Conservation (phyloP, 2,888 invertebrate genomes). For the Hypercompe scribonia region DNA sequence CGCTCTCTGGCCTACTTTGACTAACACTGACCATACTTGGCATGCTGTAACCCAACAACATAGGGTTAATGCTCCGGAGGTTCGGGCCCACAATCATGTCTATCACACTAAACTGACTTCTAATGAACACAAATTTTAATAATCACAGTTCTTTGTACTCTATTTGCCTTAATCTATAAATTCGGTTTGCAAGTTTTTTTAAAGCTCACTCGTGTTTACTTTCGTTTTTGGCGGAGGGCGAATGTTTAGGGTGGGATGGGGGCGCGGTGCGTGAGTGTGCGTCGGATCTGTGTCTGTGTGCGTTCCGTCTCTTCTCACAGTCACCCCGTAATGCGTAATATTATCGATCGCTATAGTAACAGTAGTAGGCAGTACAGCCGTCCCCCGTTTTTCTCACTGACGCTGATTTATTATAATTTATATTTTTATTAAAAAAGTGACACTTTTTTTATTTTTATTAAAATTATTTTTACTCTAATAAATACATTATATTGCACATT, state of each 20-base stretch:
- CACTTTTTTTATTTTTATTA: slow-evolving; percentile 13
- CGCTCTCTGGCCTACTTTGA: slow-evolving; percentile 49
- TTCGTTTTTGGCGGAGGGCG: slow-evolving; percentile 68
- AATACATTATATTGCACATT: slow-evolving; percentile 34
- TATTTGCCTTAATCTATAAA: slow-evolving; percentile 78
- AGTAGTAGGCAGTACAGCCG: slow-evolving; percentile 64
- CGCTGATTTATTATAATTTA: slow-evolving; percentile 68
- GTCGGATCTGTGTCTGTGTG: slow-evolving; percentile 65
- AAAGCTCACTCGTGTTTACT: slow-evolving; percentile 79
- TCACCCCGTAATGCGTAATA: slow-evolving; percentile 84
- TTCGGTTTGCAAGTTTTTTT: slow-evolving; percentile 80
- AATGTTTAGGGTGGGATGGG: slow-evolving; percentile 60
- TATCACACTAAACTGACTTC: slow-evolving; percentile 69
- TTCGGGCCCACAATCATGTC: slow-evolving; percentile 80
- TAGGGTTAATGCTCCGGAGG: slow-evolving; percentile 73
- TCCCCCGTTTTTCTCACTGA: slow-evolving; percentile 72
- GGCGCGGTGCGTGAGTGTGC: slow-evolving; percentile 64
- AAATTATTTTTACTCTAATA: slow-evolving; percentile 13
- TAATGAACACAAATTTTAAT: slow-evolving; percentile 68
- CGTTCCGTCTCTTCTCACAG: slow-evolving; percentile 64
- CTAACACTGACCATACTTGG: slow-evolving; percentile 61
- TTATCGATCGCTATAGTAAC: slow-evolving; percentile 85
- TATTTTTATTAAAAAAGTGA: slow-evolving; percentile 50
- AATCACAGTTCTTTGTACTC: slow-evolving; percentile 83
- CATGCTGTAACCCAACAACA: slow-evolving; percentile 75